Percentiles rank a stretch among this genome's conserved stretches.
Conservation (phyloP, 2,113 vertebrate species). For the Melanotaenia duboulayi region DNA sequence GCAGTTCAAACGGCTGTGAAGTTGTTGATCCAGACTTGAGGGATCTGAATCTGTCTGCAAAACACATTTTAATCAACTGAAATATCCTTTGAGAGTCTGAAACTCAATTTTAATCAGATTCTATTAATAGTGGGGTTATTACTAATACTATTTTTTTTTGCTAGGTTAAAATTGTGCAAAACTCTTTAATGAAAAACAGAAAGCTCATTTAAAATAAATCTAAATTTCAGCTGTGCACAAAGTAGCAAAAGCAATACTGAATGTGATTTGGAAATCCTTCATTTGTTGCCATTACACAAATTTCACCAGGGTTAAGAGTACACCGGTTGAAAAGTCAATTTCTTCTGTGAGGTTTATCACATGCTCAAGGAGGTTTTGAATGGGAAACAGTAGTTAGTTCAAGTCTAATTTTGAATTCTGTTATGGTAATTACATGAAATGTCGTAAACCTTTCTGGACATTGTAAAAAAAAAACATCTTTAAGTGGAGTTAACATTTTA, state of each 20-base stretch:
- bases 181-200: conserved; percentile 16
- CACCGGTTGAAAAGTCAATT: conserved; percentile 6
- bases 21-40: conserved; percentile 28
- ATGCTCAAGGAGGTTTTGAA: conserved; percentile 33
- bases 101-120: conserved; percentile 10
- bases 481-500: conserved; percentile 44
- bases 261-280: not conserved
- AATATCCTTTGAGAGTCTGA: conserved; percentile 13
- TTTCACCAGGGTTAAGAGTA: conserved; percentile 9
- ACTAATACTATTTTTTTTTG: conserved; percentile 3
- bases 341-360: conserved; percentile 38
- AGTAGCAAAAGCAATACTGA: not conserved
- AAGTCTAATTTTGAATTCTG: conserved; percentile 18
- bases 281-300: not conserved
- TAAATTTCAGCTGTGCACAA: conserved; percentile 9
- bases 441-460: conserved; percentile 56
- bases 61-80: conserved; percentile 43
- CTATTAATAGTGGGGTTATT: conserved; percentile 34
- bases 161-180: conserved; percentile 2
- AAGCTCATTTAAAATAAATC: conserved; percentile 17
- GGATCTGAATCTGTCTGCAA: conserved; percentile 38
- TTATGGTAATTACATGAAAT: conserved; percentile 34
- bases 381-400: conserved; percentile 12
- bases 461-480: conserved; percentile 57
- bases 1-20: conserved; percentile 36